Evolutionary conservation across 2,113 vertebrate species (phyloP).

Genomic region (Bothrops jararaca): DNA sequence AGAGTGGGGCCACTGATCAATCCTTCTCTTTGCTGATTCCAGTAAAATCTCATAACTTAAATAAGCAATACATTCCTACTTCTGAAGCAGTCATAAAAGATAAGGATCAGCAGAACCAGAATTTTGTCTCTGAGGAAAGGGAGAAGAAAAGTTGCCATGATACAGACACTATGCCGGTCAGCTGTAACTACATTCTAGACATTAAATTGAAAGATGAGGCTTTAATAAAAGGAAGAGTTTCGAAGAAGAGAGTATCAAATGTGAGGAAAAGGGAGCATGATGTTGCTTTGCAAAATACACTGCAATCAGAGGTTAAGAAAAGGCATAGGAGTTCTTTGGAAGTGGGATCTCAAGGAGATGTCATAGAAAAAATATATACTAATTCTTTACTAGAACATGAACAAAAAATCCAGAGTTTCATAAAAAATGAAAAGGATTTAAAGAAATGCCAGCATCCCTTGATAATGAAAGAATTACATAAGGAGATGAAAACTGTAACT

Average conservation of each 20-base stretch:
- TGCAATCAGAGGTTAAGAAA: not conserved
- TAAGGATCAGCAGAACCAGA: not conserved
- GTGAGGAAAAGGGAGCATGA: not conserved
- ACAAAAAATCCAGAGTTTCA: not conserved
- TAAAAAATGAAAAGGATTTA: not conserved
- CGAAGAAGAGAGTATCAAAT: not conserved
- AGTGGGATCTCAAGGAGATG: not conserved
- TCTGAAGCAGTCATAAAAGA: not conserved
- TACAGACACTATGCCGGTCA: not conserved
- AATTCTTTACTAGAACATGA: not conserved
- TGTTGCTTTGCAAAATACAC: constrained; percentile 3
- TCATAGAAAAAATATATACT: no score
- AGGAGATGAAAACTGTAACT: not conserved
- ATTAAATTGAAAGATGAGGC: not conserved
- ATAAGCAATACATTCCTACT: not conserved
- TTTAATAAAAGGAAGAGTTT: accelerated
- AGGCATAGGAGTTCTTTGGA: not conserved
- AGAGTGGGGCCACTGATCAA: not conserved
- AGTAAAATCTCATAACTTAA: accelerated
- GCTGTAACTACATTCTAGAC: accelerated
- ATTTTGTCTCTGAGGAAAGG: not conserved
- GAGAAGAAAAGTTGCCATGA: not conserved
- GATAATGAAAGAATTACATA: not conserved
- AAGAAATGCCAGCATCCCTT: not conserved
- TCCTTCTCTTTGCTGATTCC: accelerated